A percentile compares a stretch with the other conserved stretches of the same genome.
These are phyloP conservation scores for Psephotus haematonotus DNA, from an alignment of 2,113 vertebrate genomes.

Conservation along the genomic window DNA sequence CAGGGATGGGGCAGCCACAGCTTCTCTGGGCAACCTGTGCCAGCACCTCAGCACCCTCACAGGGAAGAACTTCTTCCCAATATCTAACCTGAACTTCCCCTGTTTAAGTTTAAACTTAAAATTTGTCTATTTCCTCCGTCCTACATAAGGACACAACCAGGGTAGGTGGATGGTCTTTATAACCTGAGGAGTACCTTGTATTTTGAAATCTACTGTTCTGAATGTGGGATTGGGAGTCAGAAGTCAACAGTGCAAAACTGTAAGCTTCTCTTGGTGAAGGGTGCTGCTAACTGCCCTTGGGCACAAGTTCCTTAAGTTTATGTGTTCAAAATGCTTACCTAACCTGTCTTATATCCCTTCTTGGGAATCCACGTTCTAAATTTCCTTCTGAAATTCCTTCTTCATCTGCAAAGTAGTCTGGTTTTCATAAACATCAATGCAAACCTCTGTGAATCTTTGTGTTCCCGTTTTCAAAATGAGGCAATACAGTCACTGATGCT, in stretches of 20 bases:
- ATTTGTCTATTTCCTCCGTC: neutral
- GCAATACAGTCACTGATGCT: neutral
- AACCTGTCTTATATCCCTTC: neutral
- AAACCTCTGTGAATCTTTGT: slow-evolving; percentile 10
- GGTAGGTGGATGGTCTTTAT: neutral
- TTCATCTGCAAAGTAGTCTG: neutral
- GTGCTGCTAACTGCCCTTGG: neutral
- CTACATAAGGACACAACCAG: neutral
- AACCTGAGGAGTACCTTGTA: no score
- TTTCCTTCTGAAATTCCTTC: neutral
- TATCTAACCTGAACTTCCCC: neutral
- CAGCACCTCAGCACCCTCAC: neutral
- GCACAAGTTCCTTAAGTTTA: neutral
- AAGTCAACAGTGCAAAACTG: neutral
- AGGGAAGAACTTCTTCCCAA: neutral
- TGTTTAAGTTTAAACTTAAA: neutral
- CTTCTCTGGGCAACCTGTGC: neutral
- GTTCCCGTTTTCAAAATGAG: neutral
- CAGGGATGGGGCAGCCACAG: neutral
- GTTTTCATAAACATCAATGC: neutral
- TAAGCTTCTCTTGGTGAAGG: accelerated
- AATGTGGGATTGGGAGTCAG: neutral
- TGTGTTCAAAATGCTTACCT: neutral
- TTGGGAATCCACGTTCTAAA: neutral
- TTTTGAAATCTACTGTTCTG: neutral